Evolutionary conservation across 2,797 vertebrate genomes (phyloP).

Genomic region (Brachymystax lenok): DNA sequence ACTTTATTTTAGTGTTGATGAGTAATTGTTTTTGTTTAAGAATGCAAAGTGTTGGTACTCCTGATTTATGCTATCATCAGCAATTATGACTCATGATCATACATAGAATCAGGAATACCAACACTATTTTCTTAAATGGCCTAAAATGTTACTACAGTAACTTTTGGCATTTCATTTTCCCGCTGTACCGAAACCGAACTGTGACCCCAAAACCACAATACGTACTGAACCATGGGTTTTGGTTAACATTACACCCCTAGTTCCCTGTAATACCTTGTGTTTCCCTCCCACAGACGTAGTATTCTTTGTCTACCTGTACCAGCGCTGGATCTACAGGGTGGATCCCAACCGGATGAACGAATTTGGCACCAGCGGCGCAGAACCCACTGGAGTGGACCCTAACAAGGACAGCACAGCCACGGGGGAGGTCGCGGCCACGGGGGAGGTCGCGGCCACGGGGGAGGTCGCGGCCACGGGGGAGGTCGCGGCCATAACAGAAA

Average conservation of each 20-base stretch:
- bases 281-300: conserved; percentile 80
- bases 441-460: conserved; percentile 45
- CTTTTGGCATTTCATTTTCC: too few relatives aligned
- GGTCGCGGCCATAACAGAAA: conserved; percentile 75
- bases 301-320: conserved; percentile 96
- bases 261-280: background rate
- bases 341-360: conserved; percentile 91
- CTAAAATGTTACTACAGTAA: too few relatives aligned
- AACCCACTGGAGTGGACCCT: conserved; percentile 48
- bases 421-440: conserved; percentile 14
- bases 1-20: too few relatives aligned
- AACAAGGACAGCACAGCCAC: conserved; percentile 53
- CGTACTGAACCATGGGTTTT: too few relatives aligned
- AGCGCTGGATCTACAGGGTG: conserved; percentile 95
- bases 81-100: too few relatives aligned
- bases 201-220: too few relatives aligned
- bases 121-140: too few relatives aligned
- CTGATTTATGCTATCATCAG: too few relatives aligned
- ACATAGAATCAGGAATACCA: too few relatives aligned
- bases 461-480: conserved; percentile 12
- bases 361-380: conserved; percentile 88
- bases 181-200: too few relatives aligned
- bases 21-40: too few relatives aligned
- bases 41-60: too few relatives aligned
- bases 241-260: background rate